Evolutionary conservation across 2,888 invertebrate species (phyloP).

Genomic region (Drosophila meridionalis): DNA sequence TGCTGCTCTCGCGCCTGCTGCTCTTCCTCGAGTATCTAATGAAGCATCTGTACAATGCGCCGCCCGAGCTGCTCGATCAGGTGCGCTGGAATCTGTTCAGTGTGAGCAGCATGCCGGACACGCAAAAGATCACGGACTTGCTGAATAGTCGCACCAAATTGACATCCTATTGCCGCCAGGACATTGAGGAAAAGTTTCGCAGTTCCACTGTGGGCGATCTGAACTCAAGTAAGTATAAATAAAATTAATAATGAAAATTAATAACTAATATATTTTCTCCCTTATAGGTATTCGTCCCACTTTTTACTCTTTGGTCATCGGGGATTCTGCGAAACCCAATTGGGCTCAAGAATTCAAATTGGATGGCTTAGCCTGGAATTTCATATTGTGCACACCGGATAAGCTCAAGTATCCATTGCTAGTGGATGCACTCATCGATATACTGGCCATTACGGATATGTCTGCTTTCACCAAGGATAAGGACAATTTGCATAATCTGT

Average conservation of each 20-base stretch:
- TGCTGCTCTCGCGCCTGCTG: slow-evolving; percentile 93
- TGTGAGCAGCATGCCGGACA: slow-evolving; percentile 87
- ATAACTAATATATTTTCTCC: slow-evolving; percentile 61
- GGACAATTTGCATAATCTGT: slow-evolving; percentile 87
- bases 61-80: slow-evolving; percentile 93
- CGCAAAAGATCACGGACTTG: slow-evolving; percentile 86
- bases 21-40: slow-evolving; percentile 97
- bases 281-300: slow-evolving; percentile 91
- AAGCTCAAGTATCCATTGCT: slow-evolving; percentile 94
- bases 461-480: slow-evolving; percentile 85
- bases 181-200: slow-evolving; percentile 91
- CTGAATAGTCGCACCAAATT: slow-evolving; percentile 87
- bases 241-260: neutral
- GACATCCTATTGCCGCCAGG: slow-evolving; percentile 89
- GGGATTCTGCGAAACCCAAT: slow-evolving; percentile 86
- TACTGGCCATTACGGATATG: slow-evolving; percentile 92
- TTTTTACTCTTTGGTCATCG: slow-evolving; percentile 94
- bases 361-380: slow-evolving; percentile 96
- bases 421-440: slow-evolving; percentile 93
- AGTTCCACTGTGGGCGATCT: slow-evolving; percentile 86
- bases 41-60: slow-evolving; percentile 97
- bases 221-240: slow-evolving; percentile 69
- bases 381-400: slow-evolving; percentile 96
- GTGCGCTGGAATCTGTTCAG: slow-evolving; percentile 94
- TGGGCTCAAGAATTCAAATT: slow-evolving; percentile 93